Percentiles rank a stretch among this genome's conserved stretches.
These are phyloP conservation scores for Indri indri DNA, from an alignment of 2,113 vertebrate genomes.

Conservation along the genomic window DNA sequence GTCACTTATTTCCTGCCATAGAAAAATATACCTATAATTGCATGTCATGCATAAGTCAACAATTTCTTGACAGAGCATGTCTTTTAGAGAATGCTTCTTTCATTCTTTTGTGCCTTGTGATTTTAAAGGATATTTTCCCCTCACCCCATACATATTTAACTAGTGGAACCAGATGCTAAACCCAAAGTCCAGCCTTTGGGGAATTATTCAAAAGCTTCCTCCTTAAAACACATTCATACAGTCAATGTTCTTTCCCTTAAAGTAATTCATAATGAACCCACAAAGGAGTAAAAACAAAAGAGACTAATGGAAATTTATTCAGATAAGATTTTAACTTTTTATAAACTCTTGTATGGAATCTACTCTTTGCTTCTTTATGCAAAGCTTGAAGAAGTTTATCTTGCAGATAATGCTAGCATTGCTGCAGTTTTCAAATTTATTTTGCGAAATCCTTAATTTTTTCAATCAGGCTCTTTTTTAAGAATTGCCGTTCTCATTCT, in stretches of 20 bases:
- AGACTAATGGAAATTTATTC: conserved; percentile 26
- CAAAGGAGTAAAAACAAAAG: conserved; percentile 19
- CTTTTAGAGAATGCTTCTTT: neutral
- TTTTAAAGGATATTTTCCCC: neutral
- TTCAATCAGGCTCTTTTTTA: neutral
- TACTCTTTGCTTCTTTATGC: neutral
- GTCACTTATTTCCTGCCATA: neutral
- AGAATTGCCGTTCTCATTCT: neutral
- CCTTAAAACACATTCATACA: conserved; percentile 26
- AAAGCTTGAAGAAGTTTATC: conserved; percentile 58
- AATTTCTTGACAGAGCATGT: neutral
- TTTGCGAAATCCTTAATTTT: neutral
- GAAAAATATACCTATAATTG: neutral
- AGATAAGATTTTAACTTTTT: conserved; percentile 23
- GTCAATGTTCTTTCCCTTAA: conserved; percentile 22
- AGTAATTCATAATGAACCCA: conserved; percentile 12
- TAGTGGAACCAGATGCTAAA: conserved; percentile 41
- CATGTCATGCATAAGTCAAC: neutral
- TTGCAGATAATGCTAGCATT: neutral
- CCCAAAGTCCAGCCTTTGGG: neutral
- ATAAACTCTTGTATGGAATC: conserved; percentile 27
- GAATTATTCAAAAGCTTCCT: neutral
- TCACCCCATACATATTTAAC: conserved; percentile 38
- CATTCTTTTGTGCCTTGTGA: neutral
- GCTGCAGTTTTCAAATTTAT: conserved; percentile 50